These are phyloP conservation scores for Hypanus sabinus DNA, from an alignment of 2,113 vertebrate species.

Conservation along the genomic window DNA sequence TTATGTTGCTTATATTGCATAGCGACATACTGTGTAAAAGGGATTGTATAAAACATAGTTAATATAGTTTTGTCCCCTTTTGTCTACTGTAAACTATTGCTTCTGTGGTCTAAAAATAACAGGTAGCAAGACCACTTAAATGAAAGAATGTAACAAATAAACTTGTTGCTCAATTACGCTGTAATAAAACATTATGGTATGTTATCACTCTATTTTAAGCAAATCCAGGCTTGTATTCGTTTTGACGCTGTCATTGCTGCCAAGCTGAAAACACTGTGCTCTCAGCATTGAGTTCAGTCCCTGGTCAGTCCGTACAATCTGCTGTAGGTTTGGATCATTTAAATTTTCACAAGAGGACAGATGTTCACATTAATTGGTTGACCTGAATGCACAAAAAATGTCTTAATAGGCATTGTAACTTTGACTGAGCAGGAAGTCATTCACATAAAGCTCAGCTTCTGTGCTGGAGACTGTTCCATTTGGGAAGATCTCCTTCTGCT, in stretches of 20 bases:
- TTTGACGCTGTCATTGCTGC: not conserved
- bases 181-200: no score
- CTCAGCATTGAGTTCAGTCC: not conserved
- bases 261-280: not conserved
- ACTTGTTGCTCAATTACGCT: not conserved
- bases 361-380: not conserved
- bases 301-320: not conserved
- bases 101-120: not conserved
- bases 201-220: not conserved
- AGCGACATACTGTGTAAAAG: not conserved
- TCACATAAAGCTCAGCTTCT: not conserved
- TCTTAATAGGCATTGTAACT: not conserved
- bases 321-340: not conserved
- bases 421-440: not conserved
- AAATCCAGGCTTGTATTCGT: not conserved
- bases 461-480: not conserved
- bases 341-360: not conserved
- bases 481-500: not conserved
- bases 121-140: not conserved
- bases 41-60: not conserved
- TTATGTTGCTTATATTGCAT: not conserved
- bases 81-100: not conserved
- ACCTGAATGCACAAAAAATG: not conserved
- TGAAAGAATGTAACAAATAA: not conserved
- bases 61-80: not conserved